Percentiles rank a stretch among this genome's conserved stretches.
phyloP scores from a whole-genome alignment of 2,797 vertebrate species.

The Loris lydekkerianus region DNA sequence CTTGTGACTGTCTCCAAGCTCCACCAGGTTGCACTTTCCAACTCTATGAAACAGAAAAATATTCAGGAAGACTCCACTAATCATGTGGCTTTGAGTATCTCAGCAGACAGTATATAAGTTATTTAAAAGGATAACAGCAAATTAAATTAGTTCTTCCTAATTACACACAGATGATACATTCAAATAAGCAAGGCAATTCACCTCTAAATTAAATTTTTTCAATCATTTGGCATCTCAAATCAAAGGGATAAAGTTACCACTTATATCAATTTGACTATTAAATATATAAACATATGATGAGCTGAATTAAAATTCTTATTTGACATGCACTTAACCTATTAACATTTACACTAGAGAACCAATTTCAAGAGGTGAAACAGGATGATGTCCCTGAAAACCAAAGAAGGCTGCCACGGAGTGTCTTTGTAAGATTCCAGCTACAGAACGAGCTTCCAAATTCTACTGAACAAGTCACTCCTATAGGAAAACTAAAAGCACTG shows the following conservation, averaged over 20 bases:
- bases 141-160: constrained; percentile 89
- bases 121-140: constrained; percentile 87
- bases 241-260: constrained; percentile 84
- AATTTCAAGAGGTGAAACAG: constrained; percentile 39
- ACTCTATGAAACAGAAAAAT: constrained; percentile 12
- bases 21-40: not conserved
- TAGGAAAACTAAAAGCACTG: not conserved
- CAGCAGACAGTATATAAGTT: constrained; percentile 87
- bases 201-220: constrained; percentile 87
- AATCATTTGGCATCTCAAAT: constrained; percentile 87
- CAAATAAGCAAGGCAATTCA: constrained; percentile 88
- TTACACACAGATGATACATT: constrained; percentile 88
- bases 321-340: constrained; percentile 77
- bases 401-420: not conserved
- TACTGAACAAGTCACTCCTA: not conserved
- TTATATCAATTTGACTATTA: constrained; percentile 84
- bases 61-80: constrained; percentile 64
- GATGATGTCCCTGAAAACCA: constrained; percentile 60
- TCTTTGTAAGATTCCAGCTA: not conserved
- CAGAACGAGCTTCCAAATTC: constrained; percentile 3
- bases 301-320: constrained; percentile 81
- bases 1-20: not conserved
- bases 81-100: constrained; percentile 77
- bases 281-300: constrained; percentile 83
- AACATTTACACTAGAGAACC: constrained; percentile 65